phyloP scores from a whole-genome alignment of 2,113 vertebrate genomes.

The Diphyllodes magnificus region DNA sequence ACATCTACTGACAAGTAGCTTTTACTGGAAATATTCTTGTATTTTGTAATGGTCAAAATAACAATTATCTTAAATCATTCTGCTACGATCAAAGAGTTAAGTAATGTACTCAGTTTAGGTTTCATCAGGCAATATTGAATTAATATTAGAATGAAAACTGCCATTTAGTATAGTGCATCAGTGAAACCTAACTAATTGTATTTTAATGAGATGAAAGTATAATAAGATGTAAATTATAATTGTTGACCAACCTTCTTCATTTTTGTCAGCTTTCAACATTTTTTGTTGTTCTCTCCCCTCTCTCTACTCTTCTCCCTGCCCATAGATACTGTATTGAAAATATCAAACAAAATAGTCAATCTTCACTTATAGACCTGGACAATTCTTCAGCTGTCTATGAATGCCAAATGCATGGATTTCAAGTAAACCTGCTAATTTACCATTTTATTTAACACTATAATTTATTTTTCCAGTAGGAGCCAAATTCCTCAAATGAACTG shows the following conservation, averaged over 20 bases:
- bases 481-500: neutral
- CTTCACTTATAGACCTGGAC: neutral
- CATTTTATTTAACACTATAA: neutral
- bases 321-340: neutral
- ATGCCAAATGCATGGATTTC: neutral
- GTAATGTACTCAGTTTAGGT: neutral
- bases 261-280: neutral
- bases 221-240: neutral
- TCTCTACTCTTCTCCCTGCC: neutral
- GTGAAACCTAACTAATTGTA: neutral
- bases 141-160: neutral
- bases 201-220: neutral
- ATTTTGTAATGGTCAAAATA: neutral
- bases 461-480: neutral
- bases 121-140: neutral
- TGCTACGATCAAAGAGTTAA: neutral
- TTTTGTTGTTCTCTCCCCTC: neutral
- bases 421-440: neutral
- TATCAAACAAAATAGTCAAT: neutral
- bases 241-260: neutral
- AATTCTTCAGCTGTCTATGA: neutral
- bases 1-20: neutral
- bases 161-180: neutral
- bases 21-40: neutral
- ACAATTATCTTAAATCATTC: neutral